Percentiles rank a stretch among this genome's conserved stretches.
Conservation (phyloP, 2,888 invertebrate species). For the Celastrina argiolus region DNA sequence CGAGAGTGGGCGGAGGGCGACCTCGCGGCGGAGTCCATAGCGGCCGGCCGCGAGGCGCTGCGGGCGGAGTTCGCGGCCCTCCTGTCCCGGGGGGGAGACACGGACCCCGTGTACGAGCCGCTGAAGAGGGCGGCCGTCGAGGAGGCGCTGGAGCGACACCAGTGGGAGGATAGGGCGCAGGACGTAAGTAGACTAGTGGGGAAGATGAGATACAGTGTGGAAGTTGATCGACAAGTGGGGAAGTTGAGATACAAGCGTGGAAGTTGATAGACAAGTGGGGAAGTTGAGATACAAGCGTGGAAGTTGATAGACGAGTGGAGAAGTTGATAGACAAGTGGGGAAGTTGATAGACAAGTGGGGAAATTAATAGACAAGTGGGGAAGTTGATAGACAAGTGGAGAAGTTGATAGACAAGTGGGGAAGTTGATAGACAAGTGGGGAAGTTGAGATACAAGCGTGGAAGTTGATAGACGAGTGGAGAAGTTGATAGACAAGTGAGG, state of each 20-base stretch:
- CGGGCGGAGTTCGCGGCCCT: constrained; percentile 55
- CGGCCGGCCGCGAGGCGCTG: constrained; percentile 86
- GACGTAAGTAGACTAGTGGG: constrained; percentile 50
- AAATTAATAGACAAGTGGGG: background rate
- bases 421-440: background rate
- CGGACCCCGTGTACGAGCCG: constrained; percentile 93
- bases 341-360: background rate
- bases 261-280: background rate
- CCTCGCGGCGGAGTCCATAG: constrained; percentile 83
- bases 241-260: background rate
- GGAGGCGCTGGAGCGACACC: constrained; percentile 90
- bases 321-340: background rate
- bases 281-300: background rate
- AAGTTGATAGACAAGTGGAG: background rate
- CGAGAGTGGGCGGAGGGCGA: constrained; percentile 97
- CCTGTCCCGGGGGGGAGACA: constrained; percentile 72
- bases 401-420: background rate
- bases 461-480: background rate
- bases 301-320: background rate
- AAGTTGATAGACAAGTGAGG: background rate
- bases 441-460: background rate
- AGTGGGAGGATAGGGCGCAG: constrained; percentile 95
- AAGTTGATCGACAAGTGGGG: background rate
- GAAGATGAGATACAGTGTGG: too few species aligned
- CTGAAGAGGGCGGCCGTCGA: constrained; percentile 92